phyloP scores from a whole-genome alignment of 2,113 vertebrate genomes.

The Eira barbara region DNA sequence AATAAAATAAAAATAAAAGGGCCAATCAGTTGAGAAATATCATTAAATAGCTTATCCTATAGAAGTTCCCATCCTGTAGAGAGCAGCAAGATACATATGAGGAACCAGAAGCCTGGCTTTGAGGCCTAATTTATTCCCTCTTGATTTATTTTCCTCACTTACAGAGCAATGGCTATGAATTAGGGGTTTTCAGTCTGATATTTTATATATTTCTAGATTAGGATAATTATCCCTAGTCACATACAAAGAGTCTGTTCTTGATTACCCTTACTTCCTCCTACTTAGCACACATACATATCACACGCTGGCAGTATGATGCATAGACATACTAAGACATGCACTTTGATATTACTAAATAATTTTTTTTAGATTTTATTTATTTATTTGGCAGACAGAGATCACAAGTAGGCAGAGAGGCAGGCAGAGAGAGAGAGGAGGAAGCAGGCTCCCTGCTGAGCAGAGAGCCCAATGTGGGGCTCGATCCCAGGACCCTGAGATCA shows the following conservation, averaged over 20 bases:
- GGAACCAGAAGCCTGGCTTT: neutral
- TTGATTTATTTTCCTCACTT: slow-evolving; percentile 19
- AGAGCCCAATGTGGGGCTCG: no score
- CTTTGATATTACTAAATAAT: neutral
- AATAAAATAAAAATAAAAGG: neutral
- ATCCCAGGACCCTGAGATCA: no score
- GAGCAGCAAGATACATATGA: neutral
- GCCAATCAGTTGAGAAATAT: neutral
- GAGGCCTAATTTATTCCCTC: neutral
- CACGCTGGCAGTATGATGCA: neutral
- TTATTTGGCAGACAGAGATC: no score
- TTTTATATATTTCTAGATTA: slow-evolving; percentile 4
- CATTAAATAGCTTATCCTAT: neutral
- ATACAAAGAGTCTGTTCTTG: neutral
- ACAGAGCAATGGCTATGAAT: neutral
- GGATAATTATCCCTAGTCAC: neutral
- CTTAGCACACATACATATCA: neutral
- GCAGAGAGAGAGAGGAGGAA: no score
- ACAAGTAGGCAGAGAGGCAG: no score
- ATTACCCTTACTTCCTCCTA: neutral
- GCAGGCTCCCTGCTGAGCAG: no score
- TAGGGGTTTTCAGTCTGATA: neutral
- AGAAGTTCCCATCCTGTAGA: neutral
- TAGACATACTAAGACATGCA: neutral
- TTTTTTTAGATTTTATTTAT: neutral